Percentiles rank a stretch among this genome's conserved stretches.
phyloP scores from a whole-genome alignment of 2,113 vertebrate genomes.

The Rhinolophus sinicus region DNA sequence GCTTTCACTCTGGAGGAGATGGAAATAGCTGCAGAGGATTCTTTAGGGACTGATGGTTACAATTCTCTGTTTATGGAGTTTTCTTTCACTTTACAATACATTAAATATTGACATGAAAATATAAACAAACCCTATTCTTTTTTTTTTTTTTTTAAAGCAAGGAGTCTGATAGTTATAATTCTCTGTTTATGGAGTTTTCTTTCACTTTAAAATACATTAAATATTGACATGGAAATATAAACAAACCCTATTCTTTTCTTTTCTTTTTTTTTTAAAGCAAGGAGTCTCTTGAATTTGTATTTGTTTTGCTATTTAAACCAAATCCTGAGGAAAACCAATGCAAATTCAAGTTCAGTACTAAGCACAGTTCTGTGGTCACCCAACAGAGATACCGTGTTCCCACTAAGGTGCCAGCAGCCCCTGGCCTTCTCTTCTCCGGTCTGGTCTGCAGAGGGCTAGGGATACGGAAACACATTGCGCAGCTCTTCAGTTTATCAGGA shows the following conservation, averaged over 20 bases:
- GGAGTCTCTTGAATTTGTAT: neutral
- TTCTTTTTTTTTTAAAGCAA: neutral
- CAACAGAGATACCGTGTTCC: neutral
- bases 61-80: neutral
- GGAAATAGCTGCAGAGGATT: neutral
- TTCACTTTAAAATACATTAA: neutral
- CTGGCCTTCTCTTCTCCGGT: neutral
- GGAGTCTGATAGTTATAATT: neutral
- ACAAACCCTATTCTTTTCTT: neutral
- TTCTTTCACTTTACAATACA: neutral
- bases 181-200: neutral
- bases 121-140: neutral
- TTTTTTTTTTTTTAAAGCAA: neutral
- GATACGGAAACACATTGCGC: accelerated
- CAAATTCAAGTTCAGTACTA: neutral
- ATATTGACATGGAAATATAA: neutral
- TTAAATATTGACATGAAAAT: neutral
- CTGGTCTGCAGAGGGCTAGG: neutral
- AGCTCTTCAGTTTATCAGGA: neutral
- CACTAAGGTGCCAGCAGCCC: accelerated
- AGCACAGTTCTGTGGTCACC: neutral
- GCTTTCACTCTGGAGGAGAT: neutral
- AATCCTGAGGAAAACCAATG: neutral
- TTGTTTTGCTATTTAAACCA: slow-evolving; percentile 10
- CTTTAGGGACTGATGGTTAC: neutral